Percentiles rank a stretch among this genome's conserved stretches.
Conservation (phyloP, 2,888 invertebrate species). For the Pachydiplax longipennis region DNA sequence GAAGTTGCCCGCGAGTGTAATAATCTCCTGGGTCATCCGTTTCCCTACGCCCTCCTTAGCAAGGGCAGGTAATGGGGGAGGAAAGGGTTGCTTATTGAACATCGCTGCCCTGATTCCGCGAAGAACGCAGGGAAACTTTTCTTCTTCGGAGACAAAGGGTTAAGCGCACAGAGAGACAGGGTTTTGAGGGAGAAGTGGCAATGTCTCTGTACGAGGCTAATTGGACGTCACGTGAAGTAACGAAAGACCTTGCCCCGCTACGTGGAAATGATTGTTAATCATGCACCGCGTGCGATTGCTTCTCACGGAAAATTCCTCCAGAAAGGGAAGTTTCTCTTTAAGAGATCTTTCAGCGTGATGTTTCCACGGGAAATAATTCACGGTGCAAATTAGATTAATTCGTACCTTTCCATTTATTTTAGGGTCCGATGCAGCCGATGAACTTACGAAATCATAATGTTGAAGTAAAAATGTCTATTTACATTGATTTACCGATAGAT, state of each 20-base stretch:
- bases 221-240: neutral
- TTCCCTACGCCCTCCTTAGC: neutral
- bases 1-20: neutral
- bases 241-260: neutral
- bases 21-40: neutral
- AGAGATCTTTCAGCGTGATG: too few species aligned
- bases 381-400: too few species aligned
- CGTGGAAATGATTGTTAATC: neutral
- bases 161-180: neutral
- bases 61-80: neutral
- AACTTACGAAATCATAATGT: too few species aligned
- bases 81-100: neutral
- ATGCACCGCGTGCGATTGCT: neutral
- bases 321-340: too few species aligned
- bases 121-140: neutral
- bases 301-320: neutral
- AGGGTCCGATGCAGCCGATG: too few species aligned
- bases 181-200: neutral
- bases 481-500: too few species aligned
- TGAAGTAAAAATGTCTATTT: too few species aligned
- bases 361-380: too few species aligned
- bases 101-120: neutral
- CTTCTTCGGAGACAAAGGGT: neutral
- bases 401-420: too few species aligned
- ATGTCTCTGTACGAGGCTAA: neutral